Evolutionary conservation across 2,113 vertebrate genomes (phyloP).

Genomic region (Tinamus guttatus): DNA sequence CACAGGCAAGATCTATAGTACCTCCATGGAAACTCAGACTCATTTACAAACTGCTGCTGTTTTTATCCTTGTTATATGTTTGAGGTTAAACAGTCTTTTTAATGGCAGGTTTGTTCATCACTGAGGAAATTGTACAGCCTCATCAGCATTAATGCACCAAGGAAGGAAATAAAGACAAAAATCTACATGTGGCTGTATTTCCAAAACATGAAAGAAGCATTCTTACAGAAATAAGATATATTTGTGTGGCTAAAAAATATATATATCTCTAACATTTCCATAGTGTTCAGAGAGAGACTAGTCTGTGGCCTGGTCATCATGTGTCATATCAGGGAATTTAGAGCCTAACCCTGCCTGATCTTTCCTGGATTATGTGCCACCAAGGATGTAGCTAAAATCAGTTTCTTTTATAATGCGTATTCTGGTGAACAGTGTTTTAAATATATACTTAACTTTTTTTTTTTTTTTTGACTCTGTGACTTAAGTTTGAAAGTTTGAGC

Average conservation of each 20-base stretch:
- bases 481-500: not conserved
- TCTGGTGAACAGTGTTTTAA: not conserved
- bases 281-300: not conserved
- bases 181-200: not conserved
- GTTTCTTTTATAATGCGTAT: not conserved
- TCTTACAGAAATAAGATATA: not conserved
- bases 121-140: slow-evolving; percentile 48
- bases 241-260: not conserved
- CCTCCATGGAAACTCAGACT: slow-evolving; percentile 64
- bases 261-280: not conserved
- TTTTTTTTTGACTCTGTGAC: not conserved
- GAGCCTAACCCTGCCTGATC: not conserved
- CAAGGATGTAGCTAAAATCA: not conserved
- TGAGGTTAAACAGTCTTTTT: slow-evolving; percentile 66
- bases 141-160: slow-evolving; percentile 39
- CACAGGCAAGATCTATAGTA: slow-evolving; percentile 40
- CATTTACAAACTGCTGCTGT: slow-evolving; percentile 57
- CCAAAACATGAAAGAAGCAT: not conserved
- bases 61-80: slow-evolving; percentile 62
- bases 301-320: not conserved
- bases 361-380: not conserved
- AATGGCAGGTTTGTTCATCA: slow-evolving; percentile 65
- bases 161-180: slow-evolving; percentile 12
- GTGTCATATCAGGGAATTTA: not conserved
- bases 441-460: not conserved